A percentile compares a stretch with the other conserved stretches of the same genome.
These are phyloP conservation scores for Telenomus remus DNA, from an alignment of 1,140 invertebrate genomes.

Conservation along the genomic window DNA sequence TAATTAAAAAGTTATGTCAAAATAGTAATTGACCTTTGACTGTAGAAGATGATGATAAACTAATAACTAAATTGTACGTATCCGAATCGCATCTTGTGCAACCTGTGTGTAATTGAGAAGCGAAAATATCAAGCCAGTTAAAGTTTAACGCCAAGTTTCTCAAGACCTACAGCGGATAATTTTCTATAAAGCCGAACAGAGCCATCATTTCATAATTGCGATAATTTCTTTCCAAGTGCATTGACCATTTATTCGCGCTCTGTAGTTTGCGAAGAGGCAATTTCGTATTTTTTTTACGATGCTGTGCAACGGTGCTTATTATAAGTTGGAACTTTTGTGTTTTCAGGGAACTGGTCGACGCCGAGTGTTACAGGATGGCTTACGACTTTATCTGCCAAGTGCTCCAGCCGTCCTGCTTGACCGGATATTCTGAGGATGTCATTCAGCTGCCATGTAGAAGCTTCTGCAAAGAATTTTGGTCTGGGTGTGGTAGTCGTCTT, in stretches of 20 bases:
- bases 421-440: slow-evolving; percentile 73
- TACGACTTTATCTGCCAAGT: slow-evolving; percentile 91
- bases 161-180: slow-evolving; percentile 3
- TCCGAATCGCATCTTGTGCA: no score
- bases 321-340: slow-evolving; percentile 12
- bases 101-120: no score
- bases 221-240: slow-evolving; percentile 7
- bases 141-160: neutral
- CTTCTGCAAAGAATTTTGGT: slow-evolving; percentile 90
- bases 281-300: slow-evolving; percentile 28
- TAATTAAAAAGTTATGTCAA: neutral
- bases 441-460: slow-evolving; percentile 85
- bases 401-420: slow-evolving; percentile 85
- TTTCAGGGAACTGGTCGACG: slow-evolving; percentile 86
- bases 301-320: slow-evolving; percentile 9
- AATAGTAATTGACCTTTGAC: no score
- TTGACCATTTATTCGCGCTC: slow-evolving; percentile 9
- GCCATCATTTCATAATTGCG: slow-evolving; percentile 18
- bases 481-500: slow-evolving; percentile 85
- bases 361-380: slow-evolving; percentile 89
- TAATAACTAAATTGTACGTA: no score
- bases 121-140: no score
- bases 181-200: slow-evolving; percentile 7
- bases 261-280: slow-evolving; percentile 16
- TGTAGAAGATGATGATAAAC: no score